A percentile compares a stretch with the other conserved stretches of the same genome.
Conservation (phyloP, 2,113 vertebrate genomes). For the Mesoclemmys tuberculata region DNA sequence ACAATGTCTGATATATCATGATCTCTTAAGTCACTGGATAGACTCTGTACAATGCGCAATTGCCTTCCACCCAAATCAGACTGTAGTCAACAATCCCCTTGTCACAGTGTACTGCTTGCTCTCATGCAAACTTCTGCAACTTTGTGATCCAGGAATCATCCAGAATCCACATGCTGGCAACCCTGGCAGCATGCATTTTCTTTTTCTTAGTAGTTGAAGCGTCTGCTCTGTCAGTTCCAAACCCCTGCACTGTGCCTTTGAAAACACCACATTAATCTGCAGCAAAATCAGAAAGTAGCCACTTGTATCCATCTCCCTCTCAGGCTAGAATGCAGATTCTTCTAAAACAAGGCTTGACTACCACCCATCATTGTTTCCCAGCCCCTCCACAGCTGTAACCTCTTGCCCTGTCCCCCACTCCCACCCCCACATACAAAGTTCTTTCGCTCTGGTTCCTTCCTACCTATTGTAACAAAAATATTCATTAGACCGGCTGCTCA, state of each 20-base stretch:
- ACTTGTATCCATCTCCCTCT: neutral
- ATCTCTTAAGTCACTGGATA: neutral
- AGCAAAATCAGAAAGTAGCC: neutral
- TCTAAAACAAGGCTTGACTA: neutral
- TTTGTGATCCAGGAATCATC: too few relatives aligned
- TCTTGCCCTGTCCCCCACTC: neutral
- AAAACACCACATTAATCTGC: neutral
- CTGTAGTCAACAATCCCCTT: neutral
- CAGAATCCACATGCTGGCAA: neutral
- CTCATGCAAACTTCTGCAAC: neutral
- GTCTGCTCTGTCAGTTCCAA: neutral
- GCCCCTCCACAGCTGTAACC: neutral
- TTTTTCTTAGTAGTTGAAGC: neutral
- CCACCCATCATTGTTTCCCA: neutral
- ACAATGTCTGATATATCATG: neutral
- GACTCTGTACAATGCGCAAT: neutral
- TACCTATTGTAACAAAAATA: neutral
- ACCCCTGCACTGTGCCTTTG: neutral
- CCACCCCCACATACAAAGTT: neutral
- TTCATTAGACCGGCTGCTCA: neutral
- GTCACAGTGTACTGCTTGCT: neutral
- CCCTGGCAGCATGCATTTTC: neutral
- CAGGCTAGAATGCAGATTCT: neutral
- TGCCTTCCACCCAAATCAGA: neutral
- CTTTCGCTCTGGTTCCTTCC: neutral